Evolutionary conservation across 2,113 vertebrate genomes (phyloP).

Genomic region (Glaucidium brasilianum): DNA sequence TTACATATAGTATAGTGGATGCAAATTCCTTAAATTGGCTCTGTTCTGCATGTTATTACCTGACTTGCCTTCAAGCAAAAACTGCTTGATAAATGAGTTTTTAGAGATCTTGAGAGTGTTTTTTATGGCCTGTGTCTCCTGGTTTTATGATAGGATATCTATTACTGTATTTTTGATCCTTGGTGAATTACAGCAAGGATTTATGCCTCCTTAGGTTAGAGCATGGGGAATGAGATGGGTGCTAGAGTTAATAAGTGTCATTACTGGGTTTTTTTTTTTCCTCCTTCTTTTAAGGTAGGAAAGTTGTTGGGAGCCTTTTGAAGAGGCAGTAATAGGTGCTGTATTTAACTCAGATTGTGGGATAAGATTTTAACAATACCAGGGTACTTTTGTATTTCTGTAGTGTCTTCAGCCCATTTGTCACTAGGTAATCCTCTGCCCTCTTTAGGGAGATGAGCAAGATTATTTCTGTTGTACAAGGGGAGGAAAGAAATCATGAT

Average conservation of each 20-base stretch:
- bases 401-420: neutral
- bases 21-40: neutral
- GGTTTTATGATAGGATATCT: neutral
- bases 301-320: neutral
- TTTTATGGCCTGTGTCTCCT: constrained; percentile 10
- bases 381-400: neutral
- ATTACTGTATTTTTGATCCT: constrained; percentile 10
- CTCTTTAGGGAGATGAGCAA: neutral
- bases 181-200: neutral
- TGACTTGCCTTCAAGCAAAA: neutral
- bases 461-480: neutral
- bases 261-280: neutral
- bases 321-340: neutral
- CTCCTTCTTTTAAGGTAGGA: neutral
- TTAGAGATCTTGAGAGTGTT: neutral
- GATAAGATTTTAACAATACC: neutral
- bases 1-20: neutral
- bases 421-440: neutral
- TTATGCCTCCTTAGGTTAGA: neutral
- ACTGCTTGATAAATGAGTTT: constrained; percentile 9
- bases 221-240: neutral
- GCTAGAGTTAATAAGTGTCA: neutral
- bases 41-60: neutral
- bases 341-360: neutral
- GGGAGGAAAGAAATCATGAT: neutral